Evolutionary conservation across 2,888 invertebrate species (phyloP).

Genomic region (Drosophila longiperda): DNA sequence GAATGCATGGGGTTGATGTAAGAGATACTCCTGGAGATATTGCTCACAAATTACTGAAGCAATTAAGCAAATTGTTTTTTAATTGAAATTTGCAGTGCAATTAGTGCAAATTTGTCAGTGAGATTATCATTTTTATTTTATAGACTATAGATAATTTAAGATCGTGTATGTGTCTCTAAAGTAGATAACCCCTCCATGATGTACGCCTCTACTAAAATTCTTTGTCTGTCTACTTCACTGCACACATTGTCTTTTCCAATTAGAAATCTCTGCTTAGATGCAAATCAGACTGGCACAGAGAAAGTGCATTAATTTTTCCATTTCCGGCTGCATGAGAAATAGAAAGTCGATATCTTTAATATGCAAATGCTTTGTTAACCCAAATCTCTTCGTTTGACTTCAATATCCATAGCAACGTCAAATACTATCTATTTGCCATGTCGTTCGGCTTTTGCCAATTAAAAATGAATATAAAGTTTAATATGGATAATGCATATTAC

Average conservation of each 20-base stretch:
- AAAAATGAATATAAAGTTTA: conserved; percentile 18
- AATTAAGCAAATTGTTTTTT: neutral
- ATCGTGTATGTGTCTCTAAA: neutral
- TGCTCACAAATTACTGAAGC: neutral
- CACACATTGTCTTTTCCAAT: neutral
- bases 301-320: conserved; percentile 25
- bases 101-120: neutral
- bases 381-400: conserved; percentile 5
- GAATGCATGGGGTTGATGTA: neutral
- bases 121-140: neutral
- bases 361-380: conserved; percentile 16
- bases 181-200: neutral
- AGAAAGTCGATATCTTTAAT: conserved; percentile 39
- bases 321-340: conserved; percentile 8
- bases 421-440: neutral
- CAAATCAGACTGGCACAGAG: conserved; percentile 47
- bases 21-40: neutral
- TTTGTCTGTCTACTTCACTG: neutral
- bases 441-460: neutral
- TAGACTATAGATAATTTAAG: neutral
- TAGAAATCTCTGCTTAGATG: conserved; percentile 32
- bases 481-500: conserved; percentile 34
- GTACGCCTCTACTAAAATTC: neutral
- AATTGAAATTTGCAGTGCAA: neutral
- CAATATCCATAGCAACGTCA: neutral